These are phyloP conservation scores for Phainopepla nitens DNA, from an alignment of 2,113 vertebrate species.

Conservation along the genomic window DNA sequence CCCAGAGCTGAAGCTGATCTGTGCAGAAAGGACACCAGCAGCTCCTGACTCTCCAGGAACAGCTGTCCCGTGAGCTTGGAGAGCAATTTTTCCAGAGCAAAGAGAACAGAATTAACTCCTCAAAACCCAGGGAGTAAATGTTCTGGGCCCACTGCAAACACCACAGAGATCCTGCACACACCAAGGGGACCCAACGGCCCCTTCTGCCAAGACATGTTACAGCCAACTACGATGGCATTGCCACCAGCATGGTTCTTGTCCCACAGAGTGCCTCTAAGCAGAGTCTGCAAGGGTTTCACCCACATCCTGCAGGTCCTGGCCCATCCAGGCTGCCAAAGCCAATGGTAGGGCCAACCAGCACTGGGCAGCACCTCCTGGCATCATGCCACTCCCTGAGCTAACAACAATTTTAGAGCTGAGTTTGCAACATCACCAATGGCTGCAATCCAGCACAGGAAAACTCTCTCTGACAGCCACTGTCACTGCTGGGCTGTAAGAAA, in stretches of 20 bases:
- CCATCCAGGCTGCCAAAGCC: not conserved
- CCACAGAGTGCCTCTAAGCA: not conserved
- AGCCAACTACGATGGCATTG: rapidly evolving
- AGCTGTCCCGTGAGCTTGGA: not conserved
- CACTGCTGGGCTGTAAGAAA: not conserved
- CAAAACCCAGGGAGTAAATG: not conserved
- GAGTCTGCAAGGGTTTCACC: not conserved
- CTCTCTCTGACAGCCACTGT: not conserved
- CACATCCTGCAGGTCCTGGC: not conserved
- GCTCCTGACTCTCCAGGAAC: not conserved
- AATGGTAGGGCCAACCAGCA: rapidly evolving
- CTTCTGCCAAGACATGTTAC: rapidly evolving
- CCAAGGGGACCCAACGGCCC: rapidly evolving
- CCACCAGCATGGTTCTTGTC: not conserved
- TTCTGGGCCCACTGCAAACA: not conserved
- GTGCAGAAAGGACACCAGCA: not conserved
- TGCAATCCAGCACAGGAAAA: not conserved
- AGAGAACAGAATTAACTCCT: not conserved
- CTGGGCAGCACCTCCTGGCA: not conserved
- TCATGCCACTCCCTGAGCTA: not conserved
- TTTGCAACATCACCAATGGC: not conserved
- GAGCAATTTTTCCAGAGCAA: not conserved
- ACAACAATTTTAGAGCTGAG: not conserved
- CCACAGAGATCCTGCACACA: not conserved
- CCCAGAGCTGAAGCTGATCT: not conserved